Evolutionary conservation across 2,888 invertebrate genomes (phyloP).

Genomic region (Drosophila kambysellisi): DNA sequence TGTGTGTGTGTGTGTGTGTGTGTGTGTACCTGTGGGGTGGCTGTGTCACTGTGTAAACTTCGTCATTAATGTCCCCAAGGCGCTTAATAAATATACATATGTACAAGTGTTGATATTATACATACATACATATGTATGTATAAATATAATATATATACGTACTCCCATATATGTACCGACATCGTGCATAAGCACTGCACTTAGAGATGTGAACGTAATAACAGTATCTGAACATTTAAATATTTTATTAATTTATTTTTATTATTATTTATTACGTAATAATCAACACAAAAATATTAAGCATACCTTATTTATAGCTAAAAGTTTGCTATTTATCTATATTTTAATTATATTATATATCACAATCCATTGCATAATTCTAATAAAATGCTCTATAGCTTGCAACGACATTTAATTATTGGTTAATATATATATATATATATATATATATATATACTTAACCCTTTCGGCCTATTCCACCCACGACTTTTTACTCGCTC

Average conservation of each 20-base stretch:
- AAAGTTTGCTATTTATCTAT: background rate
- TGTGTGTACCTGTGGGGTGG: slow-evolving; percentile 29
- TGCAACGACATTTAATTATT: background rate
- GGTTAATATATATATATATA: background rate
- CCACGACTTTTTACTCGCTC: slow-evolving; percentile 12
- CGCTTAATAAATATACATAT: slow-evolving; percentile 51
- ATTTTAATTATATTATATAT: background rate
- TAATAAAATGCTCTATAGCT: background rate
- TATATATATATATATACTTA: background rate
- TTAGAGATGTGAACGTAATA: slow-evolving; percentile 16
- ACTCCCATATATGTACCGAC: background rate
- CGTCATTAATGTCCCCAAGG: slow-evolving; percentile 66
- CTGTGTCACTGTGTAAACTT: slow-evolving; percentile 61
- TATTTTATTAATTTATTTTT: too few relatives aligned
- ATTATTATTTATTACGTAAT: background rate
- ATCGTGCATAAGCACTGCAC: slow-evolving; percentile 2
- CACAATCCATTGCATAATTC: background rate
- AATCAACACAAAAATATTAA: background rate
- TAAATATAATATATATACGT: background rate
- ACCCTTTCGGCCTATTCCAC: background rate
- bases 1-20: slow-evolving; percentile 12
- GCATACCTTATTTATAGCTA: background rate
- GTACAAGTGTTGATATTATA: slow-evolving; percentile 31
- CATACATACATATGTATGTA: background rate
- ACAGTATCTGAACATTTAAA: background rate